Evolutionary conservation across 2,113 vertebrate genomes (phyloP).

Genomic region (Pterophyllum scalare): DNA sequence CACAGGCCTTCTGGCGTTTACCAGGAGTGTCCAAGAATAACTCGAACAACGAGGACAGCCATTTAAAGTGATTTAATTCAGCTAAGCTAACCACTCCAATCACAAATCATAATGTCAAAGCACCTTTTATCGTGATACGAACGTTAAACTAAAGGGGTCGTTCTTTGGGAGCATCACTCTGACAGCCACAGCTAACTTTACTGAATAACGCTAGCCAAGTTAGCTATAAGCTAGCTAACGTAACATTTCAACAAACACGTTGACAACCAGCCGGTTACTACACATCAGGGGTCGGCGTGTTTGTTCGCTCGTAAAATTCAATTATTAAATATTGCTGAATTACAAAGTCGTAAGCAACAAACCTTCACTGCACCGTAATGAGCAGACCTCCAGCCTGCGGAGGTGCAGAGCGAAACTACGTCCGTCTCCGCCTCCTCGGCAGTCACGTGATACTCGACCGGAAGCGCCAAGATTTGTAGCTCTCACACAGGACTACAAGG

Average conservation of each 20-base stretch:
- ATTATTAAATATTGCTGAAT: neutral
- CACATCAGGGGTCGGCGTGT: rapidly evolving
- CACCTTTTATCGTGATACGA: neutral
- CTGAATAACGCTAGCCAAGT: constrained; percentile 12
- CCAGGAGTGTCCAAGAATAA: constrained; percentile 11
- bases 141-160: neutral
- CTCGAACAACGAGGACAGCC: neutral
- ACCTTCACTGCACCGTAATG: constrained; percentile 24
- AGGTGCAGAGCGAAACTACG: neutral
- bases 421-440: neutral
- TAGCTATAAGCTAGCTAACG: constrained; percentile 43
- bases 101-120: neutral
- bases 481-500: neutral
- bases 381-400: neutral
- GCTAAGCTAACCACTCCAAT: rapidly evolving
- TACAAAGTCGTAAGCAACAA: neutral
- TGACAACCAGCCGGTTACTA: neutral
- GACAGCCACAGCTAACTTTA: constrained; percentile 62
- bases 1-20: constrained; percentile 56
- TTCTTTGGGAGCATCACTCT: neutral
- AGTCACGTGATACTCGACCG: neutral
- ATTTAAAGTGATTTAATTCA: neutral
- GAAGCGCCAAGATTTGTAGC: constrained; percentile 13
- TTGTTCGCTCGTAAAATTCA: rapidly evolving
- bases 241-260: constrained; percentile 8